Evolutionary conservation across 2,888 invertebrate species (phyloP), one percentile per base, ranked within the genome.

Genomic region (Nephrotoma guestfalica): DNA sequence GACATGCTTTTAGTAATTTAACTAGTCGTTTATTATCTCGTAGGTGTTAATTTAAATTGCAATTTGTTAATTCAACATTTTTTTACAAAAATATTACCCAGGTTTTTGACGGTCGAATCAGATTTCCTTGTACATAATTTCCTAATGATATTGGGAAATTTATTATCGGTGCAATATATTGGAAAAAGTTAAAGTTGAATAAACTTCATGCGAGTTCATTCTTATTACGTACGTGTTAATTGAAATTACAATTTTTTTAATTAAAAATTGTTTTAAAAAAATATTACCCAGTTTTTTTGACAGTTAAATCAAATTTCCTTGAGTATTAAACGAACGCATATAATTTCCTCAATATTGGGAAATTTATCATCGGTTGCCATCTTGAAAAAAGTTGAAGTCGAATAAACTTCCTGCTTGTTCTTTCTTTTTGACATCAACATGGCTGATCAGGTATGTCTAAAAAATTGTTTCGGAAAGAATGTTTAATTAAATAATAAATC

Each of bases 381-480:
- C 71, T 71, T 71, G 71, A 9, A 71, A 86, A 86, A 86, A 41
- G 13, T 40, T 57, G 7, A 57, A 57, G 6, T 86, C 57, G 15
- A n/a, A 30, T 41, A 30, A 47, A 51, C 86, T 86, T 86, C 41
- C 51, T 51, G 86, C 41, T 0, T 2, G 1, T n/a, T 51, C 86
- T 41, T 40, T 86, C 86, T 86, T 89, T 90, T 90, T 90, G 89
- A 88, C 89, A 93, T 92, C 94, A 95, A 95, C 91, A 96, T 96
- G 96, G 96, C 96, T 93, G 96, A 96, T 92, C 96, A 96, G 95
- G 96, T 95, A 94, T 91, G 94, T 93, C 15, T 40, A 11, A 83
- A 86, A 86, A 45, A 47, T 45, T 30, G 40, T 13, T 40, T 47
- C 9, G 30, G 30, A 86, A 30, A 47, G 40, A 47, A 41, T 41